phyloP scores from a whole-genome alignment of 30 jellyfish, hydroid and myxozoan species.

The Morbakka virulenta region DNA sequence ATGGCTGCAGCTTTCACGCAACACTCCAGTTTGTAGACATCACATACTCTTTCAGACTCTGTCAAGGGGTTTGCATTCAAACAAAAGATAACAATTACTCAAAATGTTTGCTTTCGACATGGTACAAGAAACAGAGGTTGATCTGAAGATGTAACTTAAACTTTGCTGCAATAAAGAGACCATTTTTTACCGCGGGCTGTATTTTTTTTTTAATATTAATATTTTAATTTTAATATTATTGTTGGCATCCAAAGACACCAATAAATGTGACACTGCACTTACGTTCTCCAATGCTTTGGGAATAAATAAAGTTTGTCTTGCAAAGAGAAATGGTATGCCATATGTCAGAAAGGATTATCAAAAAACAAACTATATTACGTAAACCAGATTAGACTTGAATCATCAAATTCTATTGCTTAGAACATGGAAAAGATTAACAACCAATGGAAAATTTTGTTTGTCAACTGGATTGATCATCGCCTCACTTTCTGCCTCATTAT shows the following conservation, averaged over 20 bases:
- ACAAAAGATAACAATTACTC: background rate
- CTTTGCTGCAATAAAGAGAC: background rate
- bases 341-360: background rate
- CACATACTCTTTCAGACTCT: slow-evolving; percentile 2
- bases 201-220: background rate
- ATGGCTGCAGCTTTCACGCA: background rate
- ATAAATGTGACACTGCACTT: slow-evolving; percentile 1
- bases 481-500: background rate
- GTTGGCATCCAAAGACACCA: background rate
- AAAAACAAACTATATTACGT: background rate
- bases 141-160: background rate
- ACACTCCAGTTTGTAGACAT: background rate
- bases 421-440: background rate
- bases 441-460: slow-evolving; percentile 1
- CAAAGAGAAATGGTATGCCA: slow-evolving; percentile 1
- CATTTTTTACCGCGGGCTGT: slow-evolving; percentile 2
- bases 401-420: background rate
- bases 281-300: background rate
- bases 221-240: background rate
- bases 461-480: background rate
- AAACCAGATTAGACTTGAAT: background rate
- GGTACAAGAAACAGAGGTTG: slow-evolving; percentile 9
- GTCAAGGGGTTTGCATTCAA: slow-evolving; percentile 2
- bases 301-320: background rate
- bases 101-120: background rate